Base-by-base conservation (phyloP, 2,797 vertebrate genomes). In the Falco cherrug region DNA sequence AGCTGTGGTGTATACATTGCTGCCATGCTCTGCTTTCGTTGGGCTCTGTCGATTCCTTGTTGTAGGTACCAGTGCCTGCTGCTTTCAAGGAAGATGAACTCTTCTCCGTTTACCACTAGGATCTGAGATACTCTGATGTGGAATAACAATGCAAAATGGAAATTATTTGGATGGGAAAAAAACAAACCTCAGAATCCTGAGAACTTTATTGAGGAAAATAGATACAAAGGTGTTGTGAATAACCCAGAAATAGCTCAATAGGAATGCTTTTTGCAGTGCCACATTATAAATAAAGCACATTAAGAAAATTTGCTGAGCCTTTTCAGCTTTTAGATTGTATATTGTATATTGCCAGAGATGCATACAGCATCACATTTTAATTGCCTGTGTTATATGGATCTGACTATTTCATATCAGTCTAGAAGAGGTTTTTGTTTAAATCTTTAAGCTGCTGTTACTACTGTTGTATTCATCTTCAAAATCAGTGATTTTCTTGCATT, bases 301-400 rank as follows among this genome's bases (percentile, higher is more conserved):
- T 35, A 89, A 82, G 89, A 93, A 94, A 92, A 47, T 43, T 89
- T 94, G 75, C 68, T 89, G 85, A 95, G 54, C 78, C 88, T 87
- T 80, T 91, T 90, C 89, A 95, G 63, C 94, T 91, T 91, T 96
- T 87, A 81, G 80, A 93, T 71, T 82, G 68, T 91, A 45, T 60
- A 93, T 71, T 82, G 68, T 91, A 45, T 60, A 13, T 81, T 83
- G 81, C 83, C 41, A 92, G 90, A 85, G 87, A 88, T 67, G 86
- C 65, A 91, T n/a, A 76, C 53, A 96, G 90, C 83, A 97, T 98
- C 96, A 95, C 94, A 95, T 90, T 96, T 80, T 60, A 95, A 87
- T 39, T 68, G 89, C 79, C 94, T 93, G 37, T 74, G 67, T 91
- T 80, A 77, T 18, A 89, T 26, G 39, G 37, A 79, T 65, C 45